Conservation (phyloP, 2,797 vertebrate genomes). For the Thaleichthys pacificus region DNA sequence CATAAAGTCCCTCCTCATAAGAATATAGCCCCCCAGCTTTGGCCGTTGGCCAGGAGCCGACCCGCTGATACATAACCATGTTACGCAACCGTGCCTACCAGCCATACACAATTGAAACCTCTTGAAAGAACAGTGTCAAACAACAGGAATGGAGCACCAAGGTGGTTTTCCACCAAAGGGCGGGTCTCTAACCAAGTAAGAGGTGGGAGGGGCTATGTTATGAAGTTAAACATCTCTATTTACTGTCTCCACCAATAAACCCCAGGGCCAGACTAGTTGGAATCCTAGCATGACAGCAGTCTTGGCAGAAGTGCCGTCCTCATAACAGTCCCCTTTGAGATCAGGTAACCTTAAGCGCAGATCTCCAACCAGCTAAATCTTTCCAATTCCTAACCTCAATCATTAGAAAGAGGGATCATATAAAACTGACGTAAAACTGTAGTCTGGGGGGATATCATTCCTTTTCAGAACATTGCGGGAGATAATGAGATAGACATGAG, state of each 20-base stretch:
- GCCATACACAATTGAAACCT: constrained; percentile 20
- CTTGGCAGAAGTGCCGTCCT: constrained; percentile 22
- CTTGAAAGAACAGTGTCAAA: constrained; percentile 9
- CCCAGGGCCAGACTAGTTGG: constrained; percentile 5
- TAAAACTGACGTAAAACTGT: too few relatives aligned
- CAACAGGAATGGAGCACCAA: constrained; percentile 18
- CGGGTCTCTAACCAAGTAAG: constrained; percentile 1
- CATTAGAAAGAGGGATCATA: too few relatives aligned
- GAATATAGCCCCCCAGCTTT: constrained; percentile 22
- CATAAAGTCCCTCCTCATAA: constrained; percentile 30
- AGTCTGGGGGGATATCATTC: too few relatives aligned
- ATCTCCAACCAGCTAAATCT: too few relatives aligned
- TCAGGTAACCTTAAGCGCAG: background rate
- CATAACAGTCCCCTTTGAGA: background rate
- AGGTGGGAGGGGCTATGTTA: constrained; percentile 11
- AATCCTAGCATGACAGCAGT: constrained; percentile 4
- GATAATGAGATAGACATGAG: too few relatives aligned
- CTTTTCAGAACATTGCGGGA: too few relatives aligned
- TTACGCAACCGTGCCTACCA: constrained; percentile 30
- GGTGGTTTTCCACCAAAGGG: constrained; percentile 21
- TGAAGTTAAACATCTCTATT: constrained; percentile 24
- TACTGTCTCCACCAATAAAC: constrained; percentile 16
- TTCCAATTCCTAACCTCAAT: too few relatives aligned
- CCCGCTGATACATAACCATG: constrained; percentile 14
- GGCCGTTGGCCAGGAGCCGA: constrained; percentile 24